Conservation (phyloP, 2,888 invertebrate genomes). For the Parasteatoda lunata region DNA sequence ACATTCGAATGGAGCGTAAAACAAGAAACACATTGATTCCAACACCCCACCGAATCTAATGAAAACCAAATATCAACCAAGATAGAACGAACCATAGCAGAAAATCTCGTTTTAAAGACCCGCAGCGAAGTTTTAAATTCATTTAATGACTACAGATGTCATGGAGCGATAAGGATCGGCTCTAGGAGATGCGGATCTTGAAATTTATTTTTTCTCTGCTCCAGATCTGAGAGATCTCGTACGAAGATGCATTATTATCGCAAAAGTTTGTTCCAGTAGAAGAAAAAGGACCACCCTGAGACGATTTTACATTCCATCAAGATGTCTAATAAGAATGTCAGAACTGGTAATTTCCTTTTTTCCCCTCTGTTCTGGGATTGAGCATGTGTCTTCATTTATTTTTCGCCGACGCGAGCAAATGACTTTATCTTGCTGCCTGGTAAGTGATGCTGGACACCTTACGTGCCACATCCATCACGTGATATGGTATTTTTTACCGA, state of each 20-base stretch:
- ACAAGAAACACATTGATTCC: constrained; percentile 58
- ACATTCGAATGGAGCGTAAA: constrained; percentile 10
- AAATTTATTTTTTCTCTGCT: background rate
- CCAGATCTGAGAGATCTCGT: constrained; percentile 9
- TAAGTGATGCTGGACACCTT: constrained; percentile 15
- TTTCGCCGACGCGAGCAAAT: background rate
- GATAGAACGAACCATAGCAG: background rate
- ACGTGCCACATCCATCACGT: constrained; percentile 40
- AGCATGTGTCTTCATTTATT: constrained; percentile 23
- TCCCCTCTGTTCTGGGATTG: background rate
- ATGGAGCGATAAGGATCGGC: constrained; percentile 47
- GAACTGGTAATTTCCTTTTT: constrained; percentile 1
- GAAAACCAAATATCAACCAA: constrained; percentile 43
- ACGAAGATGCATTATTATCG: constrained; percentile 43
- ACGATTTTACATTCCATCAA: constrained; percentile 31
- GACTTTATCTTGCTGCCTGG: background rate
- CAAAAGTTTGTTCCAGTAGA: constrained; percentile 21
- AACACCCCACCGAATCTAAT: constrained; percentile 38
- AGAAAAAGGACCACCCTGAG: constrained; percentile 12
- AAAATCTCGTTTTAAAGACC: constrained; percentile 42
- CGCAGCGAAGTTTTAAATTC: constrained; percentile 53
- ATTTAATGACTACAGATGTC: constrained; percentile 56
- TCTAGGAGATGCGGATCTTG: constrained; percentile 9
- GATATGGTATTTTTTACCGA: constrained; percentile 4
- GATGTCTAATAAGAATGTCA: constrained; percentile 61